Percentiles rank a stretch among this genome's conserved stretches.
phyloP scores from a whole-genome alignment of 2,113 vertebrate species.

The Emberiza fucata region DNA sequence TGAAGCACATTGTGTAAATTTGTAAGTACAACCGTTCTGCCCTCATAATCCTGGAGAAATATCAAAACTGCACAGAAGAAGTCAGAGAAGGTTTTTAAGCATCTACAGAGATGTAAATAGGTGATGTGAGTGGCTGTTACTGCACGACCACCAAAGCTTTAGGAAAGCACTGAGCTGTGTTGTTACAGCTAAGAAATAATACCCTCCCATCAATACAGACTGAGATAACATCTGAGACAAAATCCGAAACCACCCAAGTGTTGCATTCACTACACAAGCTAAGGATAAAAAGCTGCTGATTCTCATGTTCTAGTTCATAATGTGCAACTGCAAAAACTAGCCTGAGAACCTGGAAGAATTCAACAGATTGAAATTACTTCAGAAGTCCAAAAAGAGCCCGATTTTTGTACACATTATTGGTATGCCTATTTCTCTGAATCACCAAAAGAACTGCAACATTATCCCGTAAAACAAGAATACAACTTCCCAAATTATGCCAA shows the following conservation, averaged over 20 bases:
- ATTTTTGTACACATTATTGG: rapidly evolving
- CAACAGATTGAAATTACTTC: not conserved
- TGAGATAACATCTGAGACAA: not conserved
- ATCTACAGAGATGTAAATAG: not conserved
- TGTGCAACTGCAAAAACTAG: not conserved
- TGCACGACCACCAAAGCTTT: not conserved
- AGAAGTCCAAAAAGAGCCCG: not conserved
- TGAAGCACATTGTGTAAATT: not conserved
- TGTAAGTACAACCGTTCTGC: not conserved
- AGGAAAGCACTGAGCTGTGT: not conserved
- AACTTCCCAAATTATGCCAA: not conserved
- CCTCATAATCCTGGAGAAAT: not conserved
- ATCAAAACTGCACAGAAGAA: not conserved
- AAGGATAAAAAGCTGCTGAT: not conserved
- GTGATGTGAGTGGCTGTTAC: not conserved
- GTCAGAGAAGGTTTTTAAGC: not conserved
- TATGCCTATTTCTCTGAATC: not conserved
- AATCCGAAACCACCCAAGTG: not conserved
- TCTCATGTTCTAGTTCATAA: not conserved
- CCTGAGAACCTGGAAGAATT: not conserved
- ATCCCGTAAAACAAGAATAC: not conserved
- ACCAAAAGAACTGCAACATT: not conserved
- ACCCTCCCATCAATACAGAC: not conserved
- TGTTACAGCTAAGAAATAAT: not conserved
- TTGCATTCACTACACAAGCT: not conserved